Evolutionary conservation across 2,113 vertebrate genomes (phyloP).

Genomic region (Sula dactylatra): DNA sequence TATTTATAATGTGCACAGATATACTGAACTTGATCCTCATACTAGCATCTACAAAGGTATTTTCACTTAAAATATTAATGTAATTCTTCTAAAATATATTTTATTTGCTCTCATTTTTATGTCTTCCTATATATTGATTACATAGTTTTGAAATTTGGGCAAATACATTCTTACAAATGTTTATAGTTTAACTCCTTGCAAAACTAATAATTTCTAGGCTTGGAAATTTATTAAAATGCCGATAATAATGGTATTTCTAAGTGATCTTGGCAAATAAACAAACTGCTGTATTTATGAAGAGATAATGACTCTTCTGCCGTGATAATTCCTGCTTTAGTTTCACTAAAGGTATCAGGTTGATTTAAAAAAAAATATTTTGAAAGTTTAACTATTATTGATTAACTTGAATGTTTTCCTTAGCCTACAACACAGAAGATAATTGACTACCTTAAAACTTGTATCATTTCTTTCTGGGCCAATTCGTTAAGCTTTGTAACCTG

Average conservation of each 20-base stretch:
- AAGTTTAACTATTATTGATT: background rate
- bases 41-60: background rate
- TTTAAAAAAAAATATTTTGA: background rate
- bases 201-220: background rate
- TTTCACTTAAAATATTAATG: background rate
- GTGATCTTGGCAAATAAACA: background rate
- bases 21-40: background rate
- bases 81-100: background rate
- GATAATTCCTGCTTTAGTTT: background rate
- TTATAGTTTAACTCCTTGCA: background rate
- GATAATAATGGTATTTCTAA: background rate
- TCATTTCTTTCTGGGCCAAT: background rate
- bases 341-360: background rate
- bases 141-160: background rate
- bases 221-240: background rate
- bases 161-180: background rate
- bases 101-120: background rate
- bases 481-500: background rate
- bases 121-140: background rate
- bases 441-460: background rate
- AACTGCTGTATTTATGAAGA: constrained; percentile 13
- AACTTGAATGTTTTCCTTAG: background rate
- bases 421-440: background rate
- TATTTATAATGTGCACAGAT: background rate
- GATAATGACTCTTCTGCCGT: background rate